A percentile compares a stretch with the other conserved stretches of the same genome.
Conservation (phyloP, 2,888 invertebrate species). For the Tiliacea aurago region DNA sequence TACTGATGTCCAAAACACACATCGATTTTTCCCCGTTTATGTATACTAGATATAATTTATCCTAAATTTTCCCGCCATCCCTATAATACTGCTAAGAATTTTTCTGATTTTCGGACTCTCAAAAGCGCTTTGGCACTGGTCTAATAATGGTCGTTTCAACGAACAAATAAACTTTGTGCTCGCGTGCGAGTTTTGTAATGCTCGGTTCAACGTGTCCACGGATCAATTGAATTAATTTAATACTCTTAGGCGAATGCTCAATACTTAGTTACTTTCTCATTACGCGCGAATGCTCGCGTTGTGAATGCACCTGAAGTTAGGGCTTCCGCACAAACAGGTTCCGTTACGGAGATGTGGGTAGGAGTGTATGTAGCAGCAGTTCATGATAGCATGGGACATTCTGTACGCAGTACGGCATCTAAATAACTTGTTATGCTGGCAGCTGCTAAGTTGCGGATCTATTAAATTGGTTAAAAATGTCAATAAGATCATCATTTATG, state of each 20-base stretch:
- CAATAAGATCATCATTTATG: constrained; percentile 10
- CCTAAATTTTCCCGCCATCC: too few species aligned
- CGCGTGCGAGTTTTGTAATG: neutral
- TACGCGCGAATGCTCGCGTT: neutral
- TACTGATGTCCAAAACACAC: too few species aligned
- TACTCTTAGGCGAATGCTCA: neutral
- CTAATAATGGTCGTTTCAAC: too few species aligned
- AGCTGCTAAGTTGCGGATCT: constrained; percentile 26
- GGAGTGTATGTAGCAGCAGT: constrained; percentile 1
- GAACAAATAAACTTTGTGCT: neutral
- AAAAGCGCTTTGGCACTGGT: too few species aligned
- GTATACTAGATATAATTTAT: too few species aligned
- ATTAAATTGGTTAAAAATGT: constrained; percentile 20
- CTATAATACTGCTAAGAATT: too few species aligned
- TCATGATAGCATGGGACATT: neutral
- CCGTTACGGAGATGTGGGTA: constrained; percentile 1
- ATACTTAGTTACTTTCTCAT: neutral
- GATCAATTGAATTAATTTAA: neutral
- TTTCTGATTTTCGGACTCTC: too few species aligned
- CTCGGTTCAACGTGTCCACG: neutral
- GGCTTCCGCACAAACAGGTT: constrained; percentile 37
- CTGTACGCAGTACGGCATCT: neutral
- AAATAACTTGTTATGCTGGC: constrained; percentile 19
- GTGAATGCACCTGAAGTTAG: constrained; percentile 15
- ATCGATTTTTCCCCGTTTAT: too few species aligned